These are phyloP conservation scores for Eretmochelys imbricata DNA, from an alignment of 2,113 vertebrate genomes.

Conservation along the genomic window DNA sequence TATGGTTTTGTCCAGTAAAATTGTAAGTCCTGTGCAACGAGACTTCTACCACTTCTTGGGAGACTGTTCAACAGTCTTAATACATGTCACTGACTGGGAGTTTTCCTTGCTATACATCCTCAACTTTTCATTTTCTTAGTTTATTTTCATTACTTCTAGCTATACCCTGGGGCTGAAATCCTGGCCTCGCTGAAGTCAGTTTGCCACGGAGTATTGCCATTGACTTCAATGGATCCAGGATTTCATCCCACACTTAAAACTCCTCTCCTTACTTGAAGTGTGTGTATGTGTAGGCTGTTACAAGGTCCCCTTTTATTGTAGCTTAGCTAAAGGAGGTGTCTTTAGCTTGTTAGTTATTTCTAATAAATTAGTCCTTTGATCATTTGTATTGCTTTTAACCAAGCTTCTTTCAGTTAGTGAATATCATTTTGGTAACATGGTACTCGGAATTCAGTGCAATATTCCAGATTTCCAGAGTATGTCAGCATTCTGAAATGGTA, in stretches of 20 bases:
- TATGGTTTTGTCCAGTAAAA: neutral
- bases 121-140: neutral
- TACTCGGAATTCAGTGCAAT: neutral
- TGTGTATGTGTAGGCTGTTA: neutral
- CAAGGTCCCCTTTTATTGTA: neutral
- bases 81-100: neutral
- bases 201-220: neutral
- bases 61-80: neutral
- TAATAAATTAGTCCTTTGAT: neutral
- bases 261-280: neutral
- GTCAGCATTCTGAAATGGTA: neutral
- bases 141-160: neutral
- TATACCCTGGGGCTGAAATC: neutral
- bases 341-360: neutral
- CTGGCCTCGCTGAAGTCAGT: rapidly evolving
- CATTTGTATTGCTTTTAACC: neutral
- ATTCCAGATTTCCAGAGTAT: neutral
- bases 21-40: neutral
- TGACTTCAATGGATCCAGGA: neutral
- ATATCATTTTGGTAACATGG: neutral
- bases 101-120: neutral
- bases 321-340: neutral
- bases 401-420: neutral
- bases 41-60: neutral
- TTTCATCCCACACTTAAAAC: neutral